A percentile compares a stretch with the other conserved stretches of the same genome.
phyloP scores from a whole-genome alignment of 37 sponge, comb jelly and placozoan species.

The Tethya wilhelma region DNA sequence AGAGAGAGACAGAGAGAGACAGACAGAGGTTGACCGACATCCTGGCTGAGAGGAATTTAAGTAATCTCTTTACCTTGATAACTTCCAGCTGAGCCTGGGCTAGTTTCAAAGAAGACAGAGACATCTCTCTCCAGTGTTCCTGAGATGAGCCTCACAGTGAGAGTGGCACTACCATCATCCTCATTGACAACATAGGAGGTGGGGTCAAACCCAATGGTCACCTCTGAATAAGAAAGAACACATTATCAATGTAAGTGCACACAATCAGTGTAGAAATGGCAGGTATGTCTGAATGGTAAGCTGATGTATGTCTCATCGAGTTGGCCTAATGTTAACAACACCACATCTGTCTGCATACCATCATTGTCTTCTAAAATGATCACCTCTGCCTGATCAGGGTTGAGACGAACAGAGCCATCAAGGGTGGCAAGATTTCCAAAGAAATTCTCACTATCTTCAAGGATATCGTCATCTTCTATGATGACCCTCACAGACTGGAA shows the following conservation, averaged over 20 bases:
- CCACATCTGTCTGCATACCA: no score
- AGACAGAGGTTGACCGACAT: no score
- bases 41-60: no score
- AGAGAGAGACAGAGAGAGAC: no score
- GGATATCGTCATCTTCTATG: conserved; percentile 16
- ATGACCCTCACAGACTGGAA: neutral
- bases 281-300: no score
- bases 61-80: no score
- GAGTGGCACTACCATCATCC: neutral
- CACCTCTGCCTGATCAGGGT: neutral
- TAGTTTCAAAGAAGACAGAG: no score
- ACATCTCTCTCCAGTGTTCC: conserved; percentile 26
- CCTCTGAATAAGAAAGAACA: neutral
- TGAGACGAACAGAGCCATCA: neutral
- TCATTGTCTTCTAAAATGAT: conserved; percentile 10
- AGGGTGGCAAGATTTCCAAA: neutral
- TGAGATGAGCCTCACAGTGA: neutral
- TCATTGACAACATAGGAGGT: neutral
- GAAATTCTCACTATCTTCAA: conserved; percentile 9
- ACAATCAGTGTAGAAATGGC: no score
- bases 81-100: no score
- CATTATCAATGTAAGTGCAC: neutral
- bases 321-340: no score
- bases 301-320: no score
- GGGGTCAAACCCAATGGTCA: conserved; percentile 32